Evolutionary conservation across 2,888 invertebrate genomes (phyloP), one percentile per base, ranked within the genome.

Genomic region (Brachyopa scutellaris): DNA sequence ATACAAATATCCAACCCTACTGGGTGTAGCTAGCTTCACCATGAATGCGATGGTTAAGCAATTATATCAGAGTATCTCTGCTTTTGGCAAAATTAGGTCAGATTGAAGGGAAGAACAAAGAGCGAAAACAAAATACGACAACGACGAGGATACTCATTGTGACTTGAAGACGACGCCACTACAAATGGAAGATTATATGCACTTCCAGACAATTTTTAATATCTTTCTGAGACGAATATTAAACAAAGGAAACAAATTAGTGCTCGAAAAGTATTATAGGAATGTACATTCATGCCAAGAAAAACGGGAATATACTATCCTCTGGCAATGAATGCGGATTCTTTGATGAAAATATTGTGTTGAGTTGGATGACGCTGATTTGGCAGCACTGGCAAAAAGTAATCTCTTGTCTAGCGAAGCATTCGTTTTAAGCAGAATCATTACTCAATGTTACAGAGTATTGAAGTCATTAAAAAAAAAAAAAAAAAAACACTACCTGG

Each of bases 81-180:
- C 59, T 66, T 73, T 79, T 72, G 73, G 72, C 78, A 73, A 79
- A 79, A 73, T 42, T 79, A 73, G 73, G 78, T 73, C 78, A 59
- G 51, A 66, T 70, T 38, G 42, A 59, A 13, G 55, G 26, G 40
- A 40, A 33, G 49, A 55, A 51, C 64, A 73, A 57, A n/a, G n/a
- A n/a, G n/a, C n/a, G n/a, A 66, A 59, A 62, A 78, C 57, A 79
- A 49, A 76, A 53, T 19, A 26, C 19, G 49, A 70, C 8, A n/a
- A 36, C 51, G 17, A 57, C 21, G 55, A 70, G 53, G 55, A 70
- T 69, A 33, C 53, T 72, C 40, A 45, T 21, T 64, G 64, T 21
- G 66, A 73, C 78, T 73, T 15, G n/a, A 51, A 59, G 64, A 72
- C 62, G 64, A 15, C 64, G 19, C 51, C 64, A 26, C 51, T 55